phyloP scores from a whole-genome alignment of 64 coral and sea anemone species.

The Stylophora pistillata region DNA sequence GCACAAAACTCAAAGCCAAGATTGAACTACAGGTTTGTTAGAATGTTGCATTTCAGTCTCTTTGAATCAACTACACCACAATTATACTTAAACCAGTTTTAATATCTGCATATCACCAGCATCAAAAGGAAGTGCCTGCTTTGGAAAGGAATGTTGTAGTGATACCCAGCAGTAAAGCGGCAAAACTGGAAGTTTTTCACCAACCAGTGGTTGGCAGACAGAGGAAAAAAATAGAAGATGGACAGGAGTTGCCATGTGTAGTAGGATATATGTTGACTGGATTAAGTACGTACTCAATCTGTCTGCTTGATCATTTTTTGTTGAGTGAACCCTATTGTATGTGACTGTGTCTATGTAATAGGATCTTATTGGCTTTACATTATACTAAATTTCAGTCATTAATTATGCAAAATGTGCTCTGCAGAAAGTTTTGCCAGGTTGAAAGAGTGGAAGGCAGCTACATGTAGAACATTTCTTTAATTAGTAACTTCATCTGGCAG shows the following conservation, averaged over 20 bases:
- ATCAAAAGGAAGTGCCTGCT: conserved; percentile 83
- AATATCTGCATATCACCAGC: conserved; percentile 25
- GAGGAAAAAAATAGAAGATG: conserved; percentile 69
- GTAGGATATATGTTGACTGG: conserved; percentile 70
- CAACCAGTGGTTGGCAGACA: conserved; percentile 27
- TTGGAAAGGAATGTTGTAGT: conserved; percentile 82
- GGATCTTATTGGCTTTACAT: too few relatives aligned
- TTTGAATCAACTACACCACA: background rate
- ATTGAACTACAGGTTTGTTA: conserved; percentile 88
- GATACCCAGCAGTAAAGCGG: conserved; percentile 77
- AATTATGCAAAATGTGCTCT: too few relatives aligned
- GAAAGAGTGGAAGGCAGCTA: too few relatives aligned
- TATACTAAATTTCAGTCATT: too few relatives aligned
- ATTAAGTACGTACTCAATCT: conserved; percentile 87
- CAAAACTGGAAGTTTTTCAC: conserved; percentile 71
- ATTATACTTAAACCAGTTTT: background rate
- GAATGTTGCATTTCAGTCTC: background rate
- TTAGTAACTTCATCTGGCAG: too few relatives aligned
- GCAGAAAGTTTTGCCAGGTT: too few relatives aligned
- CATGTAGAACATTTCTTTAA: too few relatives aligned
- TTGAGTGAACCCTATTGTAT: background rate
- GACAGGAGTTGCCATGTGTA: conserved; percentile 76
- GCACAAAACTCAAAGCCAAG: conserved; percentile 82
- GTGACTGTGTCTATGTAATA: too few relatives aligned
- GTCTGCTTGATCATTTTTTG: too few relatives aligned